Conservation (phyloP, 2,113 vertebrate genomes). For the Mugil cephalus region DNA sequence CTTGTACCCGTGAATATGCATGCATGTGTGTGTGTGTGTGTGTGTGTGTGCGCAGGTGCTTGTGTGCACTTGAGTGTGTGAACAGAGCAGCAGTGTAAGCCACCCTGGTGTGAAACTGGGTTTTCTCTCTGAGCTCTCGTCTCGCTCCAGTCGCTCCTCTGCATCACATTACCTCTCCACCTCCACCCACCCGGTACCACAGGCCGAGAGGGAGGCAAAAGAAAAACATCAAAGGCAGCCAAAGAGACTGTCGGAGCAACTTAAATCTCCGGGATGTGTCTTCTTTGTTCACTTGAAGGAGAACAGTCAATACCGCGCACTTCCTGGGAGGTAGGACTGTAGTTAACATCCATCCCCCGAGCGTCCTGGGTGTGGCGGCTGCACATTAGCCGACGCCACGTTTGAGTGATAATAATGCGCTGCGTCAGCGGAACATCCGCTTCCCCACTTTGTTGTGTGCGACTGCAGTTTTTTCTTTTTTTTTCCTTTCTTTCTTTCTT, state of each 20-base stretch:
- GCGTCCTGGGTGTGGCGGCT: conserved; percentile 10
- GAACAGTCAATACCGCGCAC: conserved; percentile 26
- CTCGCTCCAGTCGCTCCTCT: conserved; percentile 65
- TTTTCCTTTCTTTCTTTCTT: no score
- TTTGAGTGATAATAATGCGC: conserved; percentile 47
- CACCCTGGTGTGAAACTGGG: conserved; percentile 68
- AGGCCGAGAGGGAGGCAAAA: conserved; percentile 26
- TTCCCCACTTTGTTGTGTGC: conserved; percentile 37
- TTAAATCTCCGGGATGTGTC: conserved; percentile 43
- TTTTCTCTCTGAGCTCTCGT: conserved; percentile 52
- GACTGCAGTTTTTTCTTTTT: conserved; percentile 21
- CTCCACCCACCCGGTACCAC: conserved; percentile 48
- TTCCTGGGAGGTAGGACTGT: conserved; percentile 1
- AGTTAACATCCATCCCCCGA: conserved; percentile 14
- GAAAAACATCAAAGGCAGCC: conserved; percentile 48
- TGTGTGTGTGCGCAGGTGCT: conserved; percentile 18
- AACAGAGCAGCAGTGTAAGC: conserved; percentile 47
- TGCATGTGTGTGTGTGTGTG: conserved; percentile 1
- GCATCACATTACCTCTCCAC: conserved; percentile 66
- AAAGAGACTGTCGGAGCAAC: conserved; percentile 28
- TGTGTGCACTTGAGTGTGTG: conserved; percentile 26
- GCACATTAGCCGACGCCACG: conserved; percentile 44
- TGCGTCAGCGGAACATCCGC: conserved; percentile 53
- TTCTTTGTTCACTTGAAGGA: conserved; percentile 47
- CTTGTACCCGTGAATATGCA: conserved; percentile 4